Percentiles rank a stretch among this genome's conserved stretches.
Evolutionary conservation across 2,797 vertebrate genomes (phyloP).

Genomic region (Rhabdophis nuchalis): DNA sequence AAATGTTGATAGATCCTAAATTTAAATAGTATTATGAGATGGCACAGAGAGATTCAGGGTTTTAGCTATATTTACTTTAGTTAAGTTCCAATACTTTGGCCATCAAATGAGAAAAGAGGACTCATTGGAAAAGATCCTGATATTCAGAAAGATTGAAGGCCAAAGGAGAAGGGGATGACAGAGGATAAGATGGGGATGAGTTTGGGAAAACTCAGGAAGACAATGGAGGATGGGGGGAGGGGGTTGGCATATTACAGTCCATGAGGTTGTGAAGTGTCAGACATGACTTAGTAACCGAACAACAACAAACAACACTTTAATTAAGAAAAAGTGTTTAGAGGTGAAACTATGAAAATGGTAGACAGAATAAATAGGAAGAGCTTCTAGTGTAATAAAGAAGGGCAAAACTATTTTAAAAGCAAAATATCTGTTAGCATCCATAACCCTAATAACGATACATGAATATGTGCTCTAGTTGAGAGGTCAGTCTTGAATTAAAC

Average conservation of each 20-base stretch:
- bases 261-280: background rate
- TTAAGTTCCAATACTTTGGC: background rate
- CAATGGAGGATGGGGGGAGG: fast-evolving
- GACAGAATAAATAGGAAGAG: background rate
- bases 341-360: background rate
- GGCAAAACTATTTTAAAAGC: background rate
- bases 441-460: background rate
- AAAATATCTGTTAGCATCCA: background rate
- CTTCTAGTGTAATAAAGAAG: background rate
- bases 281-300: background rate
- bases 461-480: background rate
- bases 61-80: background rate
- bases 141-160: background rate
- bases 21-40: background rate
- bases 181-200: background rate
- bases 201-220: background rate
- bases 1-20: background rate
- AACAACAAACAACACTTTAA: background rate
- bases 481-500: background rate
- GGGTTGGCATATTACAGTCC: background rate
- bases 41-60: background rate
- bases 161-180: background rate
- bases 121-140: background rate
- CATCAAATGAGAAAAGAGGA: background rate
- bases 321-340: background rate